Conservation (phyloP, 2,113 vertebrate genomes). For the Cariama cristata region DNA sequence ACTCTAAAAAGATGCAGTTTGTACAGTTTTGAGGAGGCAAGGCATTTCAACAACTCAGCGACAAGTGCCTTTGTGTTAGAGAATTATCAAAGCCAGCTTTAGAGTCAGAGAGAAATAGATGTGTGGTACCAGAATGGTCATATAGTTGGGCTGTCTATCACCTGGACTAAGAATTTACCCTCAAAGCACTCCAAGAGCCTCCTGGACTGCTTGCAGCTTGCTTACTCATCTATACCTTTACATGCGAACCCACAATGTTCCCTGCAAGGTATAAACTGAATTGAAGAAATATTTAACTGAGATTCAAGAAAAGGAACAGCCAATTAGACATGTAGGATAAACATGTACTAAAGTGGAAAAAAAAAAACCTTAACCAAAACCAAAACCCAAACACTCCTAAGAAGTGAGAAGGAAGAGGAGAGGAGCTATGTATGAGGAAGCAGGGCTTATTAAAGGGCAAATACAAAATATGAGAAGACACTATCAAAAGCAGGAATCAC, state of each 20-base stretch:
- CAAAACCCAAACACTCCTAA: neutral
- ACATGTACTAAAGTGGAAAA: neutral
- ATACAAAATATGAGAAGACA: neutral
- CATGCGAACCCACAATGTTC: neutral
- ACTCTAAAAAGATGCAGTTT: neutral
- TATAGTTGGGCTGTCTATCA: neutral
- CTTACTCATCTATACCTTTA: neutral
- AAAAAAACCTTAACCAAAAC: neutral
- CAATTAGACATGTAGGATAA: neutral
- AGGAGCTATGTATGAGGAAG: neutral
- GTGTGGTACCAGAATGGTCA: neutral
- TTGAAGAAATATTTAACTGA: neutral
- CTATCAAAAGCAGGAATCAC: neutral
- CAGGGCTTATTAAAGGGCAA: neutral
- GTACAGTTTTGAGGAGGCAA: neutral
- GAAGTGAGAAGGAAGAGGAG: neutral
- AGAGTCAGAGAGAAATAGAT: neutral
- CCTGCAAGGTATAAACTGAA: neutral
- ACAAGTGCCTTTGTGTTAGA: neutral
- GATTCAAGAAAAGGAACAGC: neutral
- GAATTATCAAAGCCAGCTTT: neutral
- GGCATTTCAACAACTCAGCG: neutral
- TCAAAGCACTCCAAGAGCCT: neutral
- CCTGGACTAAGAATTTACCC: neutral
- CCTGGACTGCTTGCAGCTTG: neutral